A percentile compares a stretch with the other conserved stretches of the same genome.
Conservation (phyloP, 2,113 vertebrate genomes). For the Apus apus region DNA sequence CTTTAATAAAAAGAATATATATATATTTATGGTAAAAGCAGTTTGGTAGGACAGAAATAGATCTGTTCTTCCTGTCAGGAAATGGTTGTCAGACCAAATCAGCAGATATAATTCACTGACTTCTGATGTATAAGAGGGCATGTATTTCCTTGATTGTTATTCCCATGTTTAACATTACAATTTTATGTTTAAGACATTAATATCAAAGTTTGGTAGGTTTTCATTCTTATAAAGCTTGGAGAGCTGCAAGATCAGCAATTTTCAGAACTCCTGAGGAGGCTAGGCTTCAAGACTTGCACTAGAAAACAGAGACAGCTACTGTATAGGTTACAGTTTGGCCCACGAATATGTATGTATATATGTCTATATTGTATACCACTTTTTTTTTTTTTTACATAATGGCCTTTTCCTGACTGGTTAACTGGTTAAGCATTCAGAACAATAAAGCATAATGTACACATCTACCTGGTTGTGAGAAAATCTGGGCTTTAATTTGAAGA, state of each 20-base stretch:
- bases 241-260: neutral
- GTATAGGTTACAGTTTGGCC: neutral
- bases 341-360: neutral
- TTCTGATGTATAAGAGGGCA: neutral
- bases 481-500: neutral
- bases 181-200: neutral
- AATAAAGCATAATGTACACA: neutral
- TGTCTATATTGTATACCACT: neutral
- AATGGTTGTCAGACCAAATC: neutral
- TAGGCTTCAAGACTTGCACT: neutral
- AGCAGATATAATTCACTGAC: neutral
- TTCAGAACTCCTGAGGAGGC: neutral
- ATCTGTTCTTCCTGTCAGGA: neutral
- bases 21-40: constrained; percentile 44
- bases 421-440: neutral
- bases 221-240: neutral
- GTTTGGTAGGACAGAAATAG: neutral
- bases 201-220: neutral
- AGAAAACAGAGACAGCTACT: neutral
- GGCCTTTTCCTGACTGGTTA: neutral
- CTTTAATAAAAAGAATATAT: constrained; percentile 8
- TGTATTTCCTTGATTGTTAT: neutral
- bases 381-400: neutral
- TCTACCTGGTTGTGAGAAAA: neutral
- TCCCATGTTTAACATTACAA: neutral